Percentiles rank a stretch among this genome's conserved stretches.
phyloP scores from a whole-genome alignment of 2,888 invertebrate species.

The Torymus texanus region DNA sequence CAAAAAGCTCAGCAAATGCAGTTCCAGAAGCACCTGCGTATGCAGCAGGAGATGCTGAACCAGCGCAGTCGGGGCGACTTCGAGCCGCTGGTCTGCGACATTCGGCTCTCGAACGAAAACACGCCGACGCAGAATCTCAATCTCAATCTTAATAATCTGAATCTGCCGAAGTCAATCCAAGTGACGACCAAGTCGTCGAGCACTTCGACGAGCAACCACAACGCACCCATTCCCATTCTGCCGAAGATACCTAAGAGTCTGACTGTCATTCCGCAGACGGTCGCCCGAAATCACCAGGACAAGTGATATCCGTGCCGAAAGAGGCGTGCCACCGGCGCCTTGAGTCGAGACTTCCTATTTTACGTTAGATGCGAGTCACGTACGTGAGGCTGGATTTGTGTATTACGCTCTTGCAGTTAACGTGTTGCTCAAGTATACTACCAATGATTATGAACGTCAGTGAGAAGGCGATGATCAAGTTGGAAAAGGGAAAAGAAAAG shows the following conservation, averaged over 20 bases:
- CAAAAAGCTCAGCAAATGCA: slow-evolving; percentile 70
- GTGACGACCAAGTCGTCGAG: slow-evolving; percentile 68
- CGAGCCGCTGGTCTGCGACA: slow-evolving; percentile 74
- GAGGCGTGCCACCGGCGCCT: slow-evolving; percentile 42
- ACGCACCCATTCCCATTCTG: slow-evolving; percentile 77
- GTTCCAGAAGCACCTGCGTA: slow-evolving; percentile 71
- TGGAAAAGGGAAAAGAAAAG: neutral
- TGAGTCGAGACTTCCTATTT: slow-evolving; percentile 36
- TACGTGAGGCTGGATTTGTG: neutral
- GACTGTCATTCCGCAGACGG: slow-evolving; percentile 86
- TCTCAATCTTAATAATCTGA: slow-evolving; percentile 68
- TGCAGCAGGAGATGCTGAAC: slow-evolving; percentile 73
- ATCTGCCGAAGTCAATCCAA: slow-evolving; percentile 73
- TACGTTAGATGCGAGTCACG: slow-evolving; percentile 9
- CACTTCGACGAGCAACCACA: slow-evolving; percentile 55
- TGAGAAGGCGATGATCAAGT: neutral
- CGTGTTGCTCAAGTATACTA: neutral
- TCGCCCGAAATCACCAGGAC: slow-evolving; percentile 68
- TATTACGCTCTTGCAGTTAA: slow-evolving; percentile 7
- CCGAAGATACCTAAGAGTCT: slow-evolving; percentile 89
- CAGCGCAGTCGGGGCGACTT: slow-evolving; percentile 72
- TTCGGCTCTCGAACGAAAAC: slow-evolving; percentile 71
- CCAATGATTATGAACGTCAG: neutral
- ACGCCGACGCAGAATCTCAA: slow-evolving; percentile 70
- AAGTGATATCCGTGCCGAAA: slow-evolving; percentile 63